Evolutionary conservation across 2,797 vertebrate species (phyloP), one percentile per base, ranked within the genome.

Genomic region (Pseudopleuronectes americanus): DNA sequence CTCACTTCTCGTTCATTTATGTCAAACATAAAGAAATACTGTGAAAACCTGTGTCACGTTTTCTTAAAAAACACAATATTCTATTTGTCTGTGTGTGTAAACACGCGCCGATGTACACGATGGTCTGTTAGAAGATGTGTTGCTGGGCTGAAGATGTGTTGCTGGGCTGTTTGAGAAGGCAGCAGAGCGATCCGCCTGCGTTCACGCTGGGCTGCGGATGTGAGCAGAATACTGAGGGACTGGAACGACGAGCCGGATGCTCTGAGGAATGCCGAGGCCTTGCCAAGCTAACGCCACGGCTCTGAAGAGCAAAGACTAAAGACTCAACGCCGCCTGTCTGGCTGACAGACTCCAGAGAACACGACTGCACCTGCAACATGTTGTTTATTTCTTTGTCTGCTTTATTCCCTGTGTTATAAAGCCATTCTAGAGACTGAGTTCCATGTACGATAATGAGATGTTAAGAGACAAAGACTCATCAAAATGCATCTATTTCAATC

Each of bases 171-270:
- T 71, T 48, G 8, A 64, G 28, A 75, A 57, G 43, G 72, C 38
- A 45, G 80, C 63, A 43, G 70, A 79, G 82, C 13, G 21, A 21
- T 41, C 70, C 62, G 79, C 67, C 81, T 58, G 74, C 76, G 49
- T 68, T 84, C 80, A 76, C 54, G 81, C 84, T 68, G 88, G 52
- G 74, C 74, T 75, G 77, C 74, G 74, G 90, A 87, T 79, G 65
- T 85, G 85, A 84, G 84, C 73, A 13, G 87, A 88, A 84, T 87
- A 76, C 83, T 59, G 84, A 88, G 69, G 52, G 68, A 31, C 76
- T 65, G 77, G 81, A 71, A 76, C 22, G 83, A 83, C 52, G 22
- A 65, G 82, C 80, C 74, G 88, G 90, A 91, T 86, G 87, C 84
- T 86, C 64, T 14, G 59, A 88, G 88, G 86, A 89, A 91, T 88